Evolutionary conservation across 2,797 vertebrate species (phyloP), one percentile per base, ranked within the genome.

Genomic region (Pseudochromis fuscus): DNA sequence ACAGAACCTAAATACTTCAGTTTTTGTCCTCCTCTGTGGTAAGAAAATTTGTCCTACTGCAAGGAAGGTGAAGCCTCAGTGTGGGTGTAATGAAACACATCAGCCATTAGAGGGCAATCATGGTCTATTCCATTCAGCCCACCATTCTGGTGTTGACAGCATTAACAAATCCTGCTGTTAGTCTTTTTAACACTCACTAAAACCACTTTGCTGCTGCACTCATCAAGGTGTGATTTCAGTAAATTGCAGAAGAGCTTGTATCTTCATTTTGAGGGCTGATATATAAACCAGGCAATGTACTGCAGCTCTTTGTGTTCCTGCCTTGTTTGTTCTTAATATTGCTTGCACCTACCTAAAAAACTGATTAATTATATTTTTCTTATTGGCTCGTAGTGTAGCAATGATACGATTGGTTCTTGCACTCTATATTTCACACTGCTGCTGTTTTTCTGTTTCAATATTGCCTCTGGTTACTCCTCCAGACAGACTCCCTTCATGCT

Each of bases 31-130:
- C n/a, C 8, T 3, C 2, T 21, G 2, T 24, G 2, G 4, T 11
- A 3, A 40, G 4, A 45, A 62, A 46, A 31, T n/a, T 18, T 24
- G 3, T 24, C 46, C 16, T 3, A 23, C 12, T 23, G 9, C 33
- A 11, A n/a, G 16, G 1, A 50, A 37, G 4, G 24, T 30, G 10
- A 0, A 45, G 9, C 30, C 53, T 24, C 3, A 1, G 44, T 19
- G 23, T 46, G 0, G 13, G 27, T 67, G 83, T 53, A 83, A 72
- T 80, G 18, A 58, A 8, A 16, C 2, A 44, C 4, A 67, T 0
- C 0, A 11, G 61, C 85, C 92, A 90, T 74, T 21, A 88, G 92
- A 66, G 78, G 78, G 79, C 79, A 87, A 35, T 81, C 52, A 33
- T 24, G 69, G 28, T 66, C 75, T 50, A 13, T 37, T 23, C 18